phyloP scores from a whole-genome alignment of 2,113 vertebrate genomes.

The Microtus montanus region DNA sequence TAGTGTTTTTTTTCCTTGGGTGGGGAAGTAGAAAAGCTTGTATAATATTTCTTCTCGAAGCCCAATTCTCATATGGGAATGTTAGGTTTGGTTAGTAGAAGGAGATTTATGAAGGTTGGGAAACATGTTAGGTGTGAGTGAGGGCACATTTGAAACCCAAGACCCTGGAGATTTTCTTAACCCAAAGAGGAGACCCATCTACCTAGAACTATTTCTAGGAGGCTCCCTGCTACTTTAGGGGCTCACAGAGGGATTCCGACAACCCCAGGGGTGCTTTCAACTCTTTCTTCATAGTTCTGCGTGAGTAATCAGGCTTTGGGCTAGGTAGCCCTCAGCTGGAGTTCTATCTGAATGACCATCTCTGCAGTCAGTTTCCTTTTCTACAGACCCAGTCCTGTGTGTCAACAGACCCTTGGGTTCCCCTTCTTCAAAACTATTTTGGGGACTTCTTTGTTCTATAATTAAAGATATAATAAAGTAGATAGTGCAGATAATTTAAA shows the following conservation, averaged over 20 bases:
- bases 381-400: background rate
- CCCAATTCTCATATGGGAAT: slow-evolving; percentile 38
- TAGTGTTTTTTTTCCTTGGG: background rate
- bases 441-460: background rate
- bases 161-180: slow-evolving; percentile 57
- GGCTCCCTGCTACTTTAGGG: background rate
- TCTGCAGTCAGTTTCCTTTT: background rate
- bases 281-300: background rate
- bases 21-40: slow-evolving; percentile 42
- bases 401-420: slow-evolving; percentile 27
- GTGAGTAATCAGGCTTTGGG: slow-evolving; percentile 9
- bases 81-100: slow-evolving; percentile 59
- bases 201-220: slow-evolving; percentile 64
- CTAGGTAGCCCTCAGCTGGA: background rate
- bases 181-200: slow-evolving; percentile 67
- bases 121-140: slow-evolving; percentile 40
- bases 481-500: background rate
- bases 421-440: background rate
- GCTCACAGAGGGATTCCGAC: background rate
- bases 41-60: slow-evolving; percentile 39
- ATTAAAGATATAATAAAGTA: background rate
- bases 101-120: slow-evolving; percentile 57
- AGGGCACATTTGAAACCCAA: slow-evolving; percentile 49
- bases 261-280: background rate
- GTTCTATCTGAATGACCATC: background rate